Evolutionary conservation across 2,888 invertebrate species (phyloP), one percentile per base, ranked within the genome.

Genomic region (Eurytoma adleriae): DNA sequence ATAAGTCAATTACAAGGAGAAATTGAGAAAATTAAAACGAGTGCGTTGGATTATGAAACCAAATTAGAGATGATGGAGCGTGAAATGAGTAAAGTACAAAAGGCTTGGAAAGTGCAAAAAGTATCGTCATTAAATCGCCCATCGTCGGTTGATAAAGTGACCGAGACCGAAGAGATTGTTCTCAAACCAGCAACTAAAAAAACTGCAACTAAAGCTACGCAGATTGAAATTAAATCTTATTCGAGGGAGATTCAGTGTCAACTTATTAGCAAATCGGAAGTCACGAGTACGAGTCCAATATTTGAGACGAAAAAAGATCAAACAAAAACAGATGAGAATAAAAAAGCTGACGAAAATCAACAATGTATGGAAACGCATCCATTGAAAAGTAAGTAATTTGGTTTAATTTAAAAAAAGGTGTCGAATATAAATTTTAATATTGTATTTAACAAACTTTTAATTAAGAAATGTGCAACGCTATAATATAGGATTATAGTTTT

Each of bases 1-100:
- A 87, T 90, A 79, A 80, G 85, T 14, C 86, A 87, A 67, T 80
- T 90, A 7, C 89, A 90, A 72, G 84, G 86, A 68, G 88, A 89
- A 70, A 54, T 88, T 0, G 84, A 86, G 80, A 78, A 82, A 5
- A 84, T 84, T 0, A 86, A 85, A 18, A 76, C 81, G 1, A 87
- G 85, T 78, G 70, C 86, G 18, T 56, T 66, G 7, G 87, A 88
- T 3, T 86, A 86, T 59, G 86, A 89, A 66, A 82, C 85, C 3
- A 84, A 85, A 5, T 84, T 89, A 20, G 68, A 78, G 0, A 56
- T 52, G 14, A 86, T 90, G 86, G 89, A 90, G 70, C 82, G 82
- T 0, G 89, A 89, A 57, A 86, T 89, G 83, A 79, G 85, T 0
- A 84, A 85, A 18, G 80, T 85, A 0, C 89, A 89, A 73, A 88